phyloP scores from a whole-genome alignment of 2,797 vertebrate genomes.

The Loris lydekkerianus region DNA sequence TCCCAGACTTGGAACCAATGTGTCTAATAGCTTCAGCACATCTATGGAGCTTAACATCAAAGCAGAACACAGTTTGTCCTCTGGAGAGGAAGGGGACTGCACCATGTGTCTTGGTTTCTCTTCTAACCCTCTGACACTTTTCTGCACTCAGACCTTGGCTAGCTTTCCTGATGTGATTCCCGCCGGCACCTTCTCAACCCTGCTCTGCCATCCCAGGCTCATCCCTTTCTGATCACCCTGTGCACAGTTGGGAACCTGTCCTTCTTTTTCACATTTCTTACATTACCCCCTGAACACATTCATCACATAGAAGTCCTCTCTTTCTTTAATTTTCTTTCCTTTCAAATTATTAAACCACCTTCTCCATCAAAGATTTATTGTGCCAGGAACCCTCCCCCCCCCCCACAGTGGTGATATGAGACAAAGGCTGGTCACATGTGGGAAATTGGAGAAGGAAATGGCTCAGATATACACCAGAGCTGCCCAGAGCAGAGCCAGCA shows the following conservation, averaged over 20 bases:
- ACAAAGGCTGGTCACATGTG: constrained; percentile 35
- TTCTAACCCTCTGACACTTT: neutral
- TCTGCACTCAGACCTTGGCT: neutral
- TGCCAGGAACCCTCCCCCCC: neutral
- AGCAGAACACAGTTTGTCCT: neutral
- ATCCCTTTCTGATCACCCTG: neutral
- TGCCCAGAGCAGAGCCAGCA: neutral
- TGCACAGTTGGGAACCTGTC: neutral
- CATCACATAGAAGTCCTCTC: neutral
- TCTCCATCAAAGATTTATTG: constrained; percentile 27
- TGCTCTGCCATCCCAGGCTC: neutral
- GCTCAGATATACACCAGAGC: neutral
- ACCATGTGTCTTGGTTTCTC: neutral
- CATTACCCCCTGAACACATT: neutral
- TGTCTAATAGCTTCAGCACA: neutral
- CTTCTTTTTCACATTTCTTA: neutral
- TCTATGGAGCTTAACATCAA: neutral
- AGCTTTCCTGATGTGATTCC: neutral
- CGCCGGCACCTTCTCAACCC: neutral
- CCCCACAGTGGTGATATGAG: neutral
- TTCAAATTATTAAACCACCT: constrained; percentile 26
- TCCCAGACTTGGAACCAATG: neutral
- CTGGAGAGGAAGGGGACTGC: neutral
- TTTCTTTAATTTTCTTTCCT: neutral
- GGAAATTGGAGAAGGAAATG: constrained; percentile 41